These are phyloP conservation scores for Petaurus breviceps DNA, from an alignment of 2,113 vertebrate genomes.

Conservation along the genomic window DNA sequence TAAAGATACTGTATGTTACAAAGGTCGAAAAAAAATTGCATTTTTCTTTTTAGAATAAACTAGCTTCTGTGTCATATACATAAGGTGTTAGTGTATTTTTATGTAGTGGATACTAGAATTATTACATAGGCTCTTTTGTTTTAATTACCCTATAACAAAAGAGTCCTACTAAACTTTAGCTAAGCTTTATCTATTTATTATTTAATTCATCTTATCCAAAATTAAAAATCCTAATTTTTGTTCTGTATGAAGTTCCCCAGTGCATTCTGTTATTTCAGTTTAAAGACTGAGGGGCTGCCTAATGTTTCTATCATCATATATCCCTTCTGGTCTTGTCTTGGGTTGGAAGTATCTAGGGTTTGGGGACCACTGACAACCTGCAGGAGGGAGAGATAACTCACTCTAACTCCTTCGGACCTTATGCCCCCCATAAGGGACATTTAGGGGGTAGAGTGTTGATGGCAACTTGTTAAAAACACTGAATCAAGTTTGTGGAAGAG, in stretches of 20 bases:
- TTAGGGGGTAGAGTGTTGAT: neutral
- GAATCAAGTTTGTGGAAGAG: neutral
- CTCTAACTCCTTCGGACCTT: neutral
- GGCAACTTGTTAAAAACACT: neutral
- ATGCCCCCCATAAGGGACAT: neutral
- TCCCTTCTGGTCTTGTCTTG: neutral
- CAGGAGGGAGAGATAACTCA: neutral
- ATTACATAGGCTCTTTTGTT: too few relatives aligned
- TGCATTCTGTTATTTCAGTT: neutral
- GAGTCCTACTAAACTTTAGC: neutral
- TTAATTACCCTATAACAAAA: neutral
- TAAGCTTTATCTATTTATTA: neutral
- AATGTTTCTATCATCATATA: neutral
- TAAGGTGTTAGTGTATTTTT: too few relatives aligned
- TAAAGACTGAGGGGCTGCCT: neutral
- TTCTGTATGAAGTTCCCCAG: neutral
- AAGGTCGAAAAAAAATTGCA: too few relatives aligned
- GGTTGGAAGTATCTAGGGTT: neutral
- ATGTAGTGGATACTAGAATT: too few relatives aligned
- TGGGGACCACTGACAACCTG: neutral
- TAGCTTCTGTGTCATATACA: too few relatives aligned
- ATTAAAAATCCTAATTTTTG: neutral
- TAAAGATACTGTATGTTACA: too few relatives aligned
- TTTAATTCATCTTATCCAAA: neutral
- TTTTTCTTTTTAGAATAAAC: too few relatives aligned